Evolutionary conservation across 2,797 vertebrate genomes (phyloP), one percentile per base, ranked within the genome.

Genomic region (Gouania willdenowi): DNA sequence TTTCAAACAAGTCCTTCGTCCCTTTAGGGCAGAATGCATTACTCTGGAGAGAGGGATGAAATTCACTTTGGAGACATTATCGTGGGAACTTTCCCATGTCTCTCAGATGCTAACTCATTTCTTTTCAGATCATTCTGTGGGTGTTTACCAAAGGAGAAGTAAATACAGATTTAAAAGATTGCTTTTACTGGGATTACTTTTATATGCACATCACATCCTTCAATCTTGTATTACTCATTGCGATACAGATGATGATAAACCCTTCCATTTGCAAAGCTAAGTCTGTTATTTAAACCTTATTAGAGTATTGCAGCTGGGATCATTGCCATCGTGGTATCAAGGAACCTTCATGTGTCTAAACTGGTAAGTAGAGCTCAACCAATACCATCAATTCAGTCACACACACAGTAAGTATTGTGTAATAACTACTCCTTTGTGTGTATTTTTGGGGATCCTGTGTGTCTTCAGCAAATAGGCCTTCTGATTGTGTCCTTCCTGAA

Each of bases 231-330:
- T 36, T 37, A 39, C 3, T 13, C 5, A 5, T n/a, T 10, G 13
- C 35, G 14, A 10, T 3, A 19, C 12, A 29, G 33, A 2, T 39
- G 11, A 33, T 19, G 53, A 73, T 48, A 29, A 56, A 51, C 16
- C 2, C 1, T 11, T 1, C 15, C 32, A 42, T 4, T 2, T 4
- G 9, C 21, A 28, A 15, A 41, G 15, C 11, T 54, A 6, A 26
- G 47, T 14, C 62, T 72, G 19, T 61, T n/a, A 8, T 71, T 50
- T 66, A 5, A 43, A 50, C 79, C 35, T 71, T 28, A 16, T n/a
- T 80, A 97, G 94, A 97, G 92, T 72, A 89, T 95, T 56, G 68
- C 83, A 15, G 76, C 81, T 50, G 95, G 95, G 42, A 94, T 97
- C 26, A 84, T 90, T 55, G 91, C 93, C 23, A 94, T 97, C 52